Conservation (phyloP, 2,113 vertebrate species). For the Struthidea cinerea region DNA sequence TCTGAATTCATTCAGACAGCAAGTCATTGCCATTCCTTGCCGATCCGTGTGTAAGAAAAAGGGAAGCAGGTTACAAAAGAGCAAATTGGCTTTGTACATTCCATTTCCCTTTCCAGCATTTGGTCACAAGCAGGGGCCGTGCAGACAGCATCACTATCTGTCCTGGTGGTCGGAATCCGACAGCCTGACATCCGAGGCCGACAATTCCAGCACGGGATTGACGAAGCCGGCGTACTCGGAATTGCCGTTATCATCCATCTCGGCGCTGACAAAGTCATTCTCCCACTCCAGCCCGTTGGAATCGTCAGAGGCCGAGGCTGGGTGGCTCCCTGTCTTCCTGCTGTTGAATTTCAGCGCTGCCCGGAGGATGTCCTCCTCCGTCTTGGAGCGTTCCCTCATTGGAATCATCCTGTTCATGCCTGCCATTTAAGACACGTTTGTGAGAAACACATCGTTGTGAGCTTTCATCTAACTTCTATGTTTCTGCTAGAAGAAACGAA, state of each 20-base stretch:
- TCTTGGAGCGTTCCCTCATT: slow-evolving; percentile 87
- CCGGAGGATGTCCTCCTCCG: slow-evolving; percentile 93
- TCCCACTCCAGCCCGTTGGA: slow-evolving; percentile 96
- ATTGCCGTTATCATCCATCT: slow-evolving; percentile 83
- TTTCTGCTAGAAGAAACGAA: not conserved
- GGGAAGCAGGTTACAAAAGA: not conserved
- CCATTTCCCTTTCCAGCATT: not conserved
- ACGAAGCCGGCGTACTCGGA: slow-evolving; percentile 90
- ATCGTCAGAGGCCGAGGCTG: slow-evolving; percentile 88
- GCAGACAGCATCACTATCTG: slow-evolving; percentile 58
- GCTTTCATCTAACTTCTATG: fast-evolving
- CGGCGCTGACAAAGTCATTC: slow-evolving; percentile 91
- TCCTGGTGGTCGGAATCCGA: slow-evolving; percentile 70
- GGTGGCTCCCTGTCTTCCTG: slow-evolving; percentile 78
- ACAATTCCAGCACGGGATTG: slow-evolving; percentile 86
- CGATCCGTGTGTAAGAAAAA: not conserved
- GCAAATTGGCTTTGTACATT: not conserved
- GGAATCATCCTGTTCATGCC: slow-evolving; percentile 90
- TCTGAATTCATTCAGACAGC: slow-evolving; percentile 46
- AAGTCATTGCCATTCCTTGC: not conserved
- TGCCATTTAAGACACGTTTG: not conserved
- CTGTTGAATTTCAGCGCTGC: slow-evolving; percentile 80
- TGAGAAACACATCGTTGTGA: fast-evolving
- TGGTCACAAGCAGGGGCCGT: not conserved
- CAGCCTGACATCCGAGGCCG: slow-evolving; percentile 61